Conservation (phyloP, 2,113 vertebrate genomes). For the Pluvianellus socialis region DNA sequence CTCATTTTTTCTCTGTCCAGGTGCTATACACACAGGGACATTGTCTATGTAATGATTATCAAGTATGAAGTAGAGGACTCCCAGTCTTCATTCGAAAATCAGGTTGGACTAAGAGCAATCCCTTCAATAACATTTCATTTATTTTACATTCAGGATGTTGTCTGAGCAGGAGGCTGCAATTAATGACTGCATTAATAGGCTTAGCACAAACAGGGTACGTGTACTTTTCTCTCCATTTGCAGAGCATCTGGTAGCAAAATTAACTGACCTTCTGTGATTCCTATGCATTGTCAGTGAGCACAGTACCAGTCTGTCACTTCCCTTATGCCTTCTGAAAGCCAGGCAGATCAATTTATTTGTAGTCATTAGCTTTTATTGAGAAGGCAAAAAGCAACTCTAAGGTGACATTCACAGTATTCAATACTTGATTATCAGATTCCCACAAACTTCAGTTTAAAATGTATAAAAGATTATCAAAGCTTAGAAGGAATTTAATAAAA, state of each 20-base stretch:
- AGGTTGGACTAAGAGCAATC: neutral
- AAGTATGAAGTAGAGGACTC: neutral
- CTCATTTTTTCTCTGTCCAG: conserved; percentile 5
- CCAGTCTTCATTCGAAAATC: conserved; percentile 8
- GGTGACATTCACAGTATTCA: neutral
- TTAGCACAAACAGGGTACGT: neutral
- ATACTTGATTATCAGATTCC: neutral
- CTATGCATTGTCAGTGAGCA: neutral
- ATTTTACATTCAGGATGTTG: neutral
- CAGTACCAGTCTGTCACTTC: neutral
- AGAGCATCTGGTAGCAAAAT: conserved; percentile 13
- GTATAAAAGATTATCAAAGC: neutral
- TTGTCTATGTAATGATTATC: neutral
- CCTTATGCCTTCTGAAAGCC: neutral
- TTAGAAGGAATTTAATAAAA: neutral
- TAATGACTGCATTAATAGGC: conserved; percentile 25
- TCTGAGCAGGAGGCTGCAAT: conserved; percentile 34
- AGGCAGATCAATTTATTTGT: neutral
- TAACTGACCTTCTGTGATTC: conserved; percentile 41
- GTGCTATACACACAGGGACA: neutral
- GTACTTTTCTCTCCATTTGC: conserved; percentile 1
- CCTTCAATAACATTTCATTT: conserved; percentile 8
- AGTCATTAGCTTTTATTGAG: neutral
- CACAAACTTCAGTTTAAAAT: neutral
- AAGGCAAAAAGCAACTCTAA: neutral